Percentiles rank a stretch among this genome's conserved stretches.
Evolutionary conservation across 2,888 invertebrate genomes (phyloP).

Genomic region (Agrochola circellaris): DNA sequence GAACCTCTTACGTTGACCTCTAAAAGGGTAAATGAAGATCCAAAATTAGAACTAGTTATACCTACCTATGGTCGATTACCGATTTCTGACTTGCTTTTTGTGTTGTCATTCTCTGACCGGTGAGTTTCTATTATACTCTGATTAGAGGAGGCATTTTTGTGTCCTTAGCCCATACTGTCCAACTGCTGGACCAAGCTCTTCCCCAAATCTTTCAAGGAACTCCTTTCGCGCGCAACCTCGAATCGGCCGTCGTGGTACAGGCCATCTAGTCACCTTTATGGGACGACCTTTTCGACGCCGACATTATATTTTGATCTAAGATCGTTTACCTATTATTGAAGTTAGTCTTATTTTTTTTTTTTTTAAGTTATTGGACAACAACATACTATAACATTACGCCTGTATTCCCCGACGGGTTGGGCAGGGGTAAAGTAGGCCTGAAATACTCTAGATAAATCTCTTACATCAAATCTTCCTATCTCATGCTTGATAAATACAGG

Average conservation of each 20-base stretch:
- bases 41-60: too few species aligned
- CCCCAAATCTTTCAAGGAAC: neutral
- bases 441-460: neutral
- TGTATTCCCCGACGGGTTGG: too few species aligned
- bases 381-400: too few species aligned
- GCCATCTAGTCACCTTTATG: too few species aligned
- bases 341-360: too few species aligned
- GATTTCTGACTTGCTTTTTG: neutral
- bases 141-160: neutral
- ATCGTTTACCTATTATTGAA: neutral
- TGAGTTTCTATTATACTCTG: neutral
- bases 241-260: too few species aligned
- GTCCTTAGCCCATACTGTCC: neutral
- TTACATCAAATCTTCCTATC: neutral
- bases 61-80: neutral
- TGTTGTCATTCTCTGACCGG: too few species aligned
- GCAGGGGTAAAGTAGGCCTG: neutral
- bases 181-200: neutral
- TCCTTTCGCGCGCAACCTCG: neutral
- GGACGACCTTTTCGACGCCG: too few species aligned
- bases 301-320: neutral
- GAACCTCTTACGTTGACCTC: neutral
- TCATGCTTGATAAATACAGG: too few species aligned
- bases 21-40: neutral
- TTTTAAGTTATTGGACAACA: too few species aligned